Evolutionary conservation across 1,140 invertebrate species (phyloP).

Genomic region (Drosophila seguyi): DNA sequence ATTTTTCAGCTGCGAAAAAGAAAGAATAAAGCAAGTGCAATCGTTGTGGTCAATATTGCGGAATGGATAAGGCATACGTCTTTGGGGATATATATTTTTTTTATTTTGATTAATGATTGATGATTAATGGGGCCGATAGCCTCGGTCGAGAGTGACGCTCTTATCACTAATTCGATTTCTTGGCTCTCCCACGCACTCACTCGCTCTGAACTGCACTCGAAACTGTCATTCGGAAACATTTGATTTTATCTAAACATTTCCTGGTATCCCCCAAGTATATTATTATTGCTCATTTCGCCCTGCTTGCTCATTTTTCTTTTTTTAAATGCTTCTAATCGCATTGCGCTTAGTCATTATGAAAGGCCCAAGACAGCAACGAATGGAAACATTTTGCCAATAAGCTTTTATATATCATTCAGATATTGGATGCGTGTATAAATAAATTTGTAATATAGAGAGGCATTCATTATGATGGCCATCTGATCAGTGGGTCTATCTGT

Average conservation of each 20-base stretch:
- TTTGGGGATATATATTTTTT: neutral
- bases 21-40: neutral
- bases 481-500: conserved; percentile 13
- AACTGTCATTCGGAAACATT: conserved; percentile 9
- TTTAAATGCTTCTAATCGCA: conserved; percentile 27
- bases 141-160: neutral
- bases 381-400: conserved; percentile 18
- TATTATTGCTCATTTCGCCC: conserved; percentile 4
- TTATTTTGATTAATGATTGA: conserved; percentile 16
- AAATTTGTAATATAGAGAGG: conserved; percentile 5
- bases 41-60: conserved; percentile 8
- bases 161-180: conserved; percentile 17
- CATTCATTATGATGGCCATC: neutral
- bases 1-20: neutral
- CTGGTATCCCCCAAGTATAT: conserved; percentile 19
- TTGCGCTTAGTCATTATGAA: conserved; percentile 24
- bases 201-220: conserved; percentile 6
- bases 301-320: conserved; percentile 23
- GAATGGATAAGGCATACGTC: conserved; percentile 4
- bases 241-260: conserved; percentile 15
- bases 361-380: neutral
- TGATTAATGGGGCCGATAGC: conserved; percentile 11
- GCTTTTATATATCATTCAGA: neutral
- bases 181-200: too few species aligned
- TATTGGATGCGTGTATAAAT: conserved; percentile 10